Evolutionary conservation across 1,140 invertebrate species (phyloP), one percentile per base, ranked within the genome.

Genomic region (Calycopis cecrops): DNA sequence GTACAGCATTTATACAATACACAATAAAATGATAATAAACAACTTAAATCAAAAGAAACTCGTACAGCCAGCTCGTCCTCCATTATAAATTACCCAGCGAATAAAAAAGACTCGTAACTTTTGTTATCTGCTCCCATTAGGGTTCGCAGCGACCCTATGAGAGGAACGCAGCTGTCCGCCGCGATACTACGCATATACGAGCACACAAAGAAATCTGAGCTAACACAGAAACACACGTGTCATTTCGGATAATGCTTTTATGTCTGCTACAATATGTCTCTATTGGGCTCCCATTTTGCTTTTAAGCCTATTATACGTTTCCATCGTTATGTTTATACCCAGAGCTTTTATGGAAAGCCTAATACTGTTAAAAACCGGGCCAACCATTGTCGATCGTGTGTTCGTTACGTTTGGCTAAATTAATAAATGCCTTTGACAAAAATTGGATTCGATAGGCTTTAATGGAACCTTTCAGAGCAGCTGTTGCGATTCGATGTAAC

Each of bases 171-270:
- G 40, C 40, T 44, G 40, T 0, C 40, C 40, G 9, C 40, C 21
- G 6, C 21, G 21, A 28, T 28, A 28, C 21, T 28, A 28, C 21
- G 21, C 21, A 28, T 28, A 28, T 28, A n/a, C n/a, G n/a, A n/a
- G 21, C 21, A 16, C 14, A 44, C 40, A 44, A 44, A 17, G 40
- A 28, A 28, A 28, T 28, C 21, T 28, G 21, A 28, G 21, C 6
- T 28, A 28, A 28, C 21, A 28, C 21, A 28, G 21, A 28, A 28
- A 17, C 14, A 44, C 40, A 44, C 40, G 40, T 44, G 40, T 44
- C 40, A 9, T 16, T 44, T 44, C 17, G 40, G 40, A 44, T 44
- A 44, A 44, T 44, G 40, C 40, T 44, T 44, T 44, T 37, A 16
- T 44, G 16, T 16, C 2, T 4, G 21, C 21, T 28, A 6, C 21